Conservation (phyloP, 2,797 vertebrate genomes). For the Sciaenops ocellatus region DNA sequence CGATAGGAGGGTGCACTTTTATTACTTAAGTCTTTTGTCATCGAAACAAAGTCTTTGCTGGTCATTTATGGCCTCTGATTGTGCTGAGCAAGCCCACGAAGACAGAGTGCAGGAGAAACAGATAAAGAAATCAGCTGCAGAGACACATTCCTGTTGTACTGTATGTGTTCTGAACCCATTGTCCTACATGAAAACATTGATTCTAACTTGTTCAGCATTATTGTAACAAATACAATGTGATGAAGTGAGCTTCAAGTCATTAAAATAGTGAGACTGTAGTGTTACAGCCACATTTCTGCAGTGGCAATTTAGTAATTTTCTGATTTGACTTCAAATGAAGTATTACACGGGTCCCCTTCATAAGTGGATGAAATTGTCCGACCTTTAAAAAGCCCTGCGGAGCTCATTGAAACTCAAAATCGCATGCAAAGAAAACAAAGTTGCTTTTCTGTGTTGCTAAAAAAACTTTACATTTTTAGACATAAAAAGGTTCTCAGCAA, state of each 20-base stretch:
- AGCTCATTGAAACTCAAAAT: conserved; percentile 25
- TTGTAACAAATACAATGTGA: background rate
- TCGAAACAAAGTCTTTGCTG: conserved; percentile 30
- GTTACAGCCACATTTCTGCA: background rate
- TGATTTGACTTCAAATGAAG: conserved; percentile 19
- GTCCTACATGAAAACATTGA: conserved; percentile 5
- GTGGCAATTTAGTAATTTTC: conserved; percentile 3
- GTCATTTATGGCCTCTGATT: conserved; percentile 51
- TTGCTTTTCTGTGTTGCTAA: conserved; percentile 1
- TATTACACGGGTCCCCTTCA: background rate
- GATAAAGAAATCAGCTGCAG: conserved; percentile 63
- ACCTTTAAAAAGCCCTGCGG: background rate
- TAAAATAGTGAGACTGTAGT: background rate
- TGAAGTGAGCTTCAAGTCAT: background rate
- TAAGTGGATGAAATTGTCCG: conserved; percentile 6
- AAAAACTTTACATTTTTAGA: conserved; percentile 22
- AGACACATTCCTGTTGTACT: conserved; percentile 12
- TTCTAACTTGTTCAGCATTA: background rate
- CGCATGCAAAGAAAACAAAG: background rate
- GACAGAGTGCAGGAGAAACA: conserved; percentile 25
- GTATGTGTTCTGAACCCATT: background rate
- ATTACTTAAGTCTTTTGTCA: conserved; percentile 47
- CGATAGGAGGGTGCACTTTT: conserved; percentile 1
- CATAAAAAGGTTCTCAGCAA: conserved; percentile 8
- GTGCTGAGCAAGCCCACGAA: conserved; percentile 60